Conservation (phyloP, 2,888 invertebrate genomes). For the Drosophila meridionalis region DNA sequence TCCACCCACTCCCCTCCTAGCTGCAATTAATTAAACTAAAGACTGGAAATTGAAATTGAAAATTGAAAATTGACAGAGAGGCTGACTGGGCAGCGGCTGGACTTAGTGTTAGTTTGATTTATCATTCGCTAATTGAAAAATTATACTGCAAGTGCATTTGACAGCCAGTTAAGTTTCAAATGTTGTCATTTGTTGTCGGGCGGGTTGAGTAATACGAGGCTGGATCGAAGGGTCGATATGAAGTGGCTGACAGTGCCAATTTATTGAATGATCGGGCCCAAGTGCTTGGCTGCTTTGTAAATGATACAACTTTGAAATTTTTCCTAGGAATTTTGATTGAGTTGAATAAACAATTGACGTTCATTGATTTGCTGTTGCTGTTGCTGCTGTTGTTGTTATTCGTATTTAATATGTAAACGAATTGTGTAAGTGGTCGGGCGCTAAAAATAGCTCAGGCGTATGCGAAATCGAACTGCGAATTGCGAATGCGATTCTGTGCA, state of each 20-base stretch:
- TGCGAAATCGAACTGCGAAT: constrained; percentile 26
- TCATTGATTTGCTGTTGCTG: constrained; percentile 38
- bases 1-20: not conserved
- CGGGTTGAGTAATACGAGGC: not conserved
- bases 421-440: constrained; percentile 64
- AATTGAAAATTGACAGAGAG: constrained; percentile 57
- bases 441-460: constrained; percentile 66
- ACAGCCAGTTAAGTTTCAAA: constrained; percentile 74
- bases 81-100: constrained; percentile 17
- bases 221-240: not conserved
- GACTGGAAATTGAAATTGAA: constrained; percentile 55
- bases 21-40: constrained; percentile 69
- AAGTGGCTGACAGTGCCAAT: constrained; percentile 66
- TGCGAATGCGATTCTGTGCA: constrained; percentile 39
- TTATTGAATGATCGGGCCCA: constrained; percentile 70
- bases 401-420: constrained; percentile 73
- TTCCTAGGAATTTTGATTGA: constrained; percentile 79
- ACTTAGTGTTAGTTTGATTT: constrained; percentile 76
- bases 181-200: constrained; percentile 55
- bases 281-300: constrained; percentile 59
- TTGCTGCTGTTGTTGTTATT: constrained; percentile 20
- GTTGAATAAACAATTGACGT: constrained; percentile 71
- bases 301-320: constrained; percentile 70
- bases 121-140: constrained; percentile 81
- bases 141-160: constrained; percentile 73